A percentile compares a stretch with the other conserved stretches of the same genome.
Evolutionary conservation across 2,888 invertebrate genomes (phyloP).

Genomic region (Dione vanillae): DNA sequence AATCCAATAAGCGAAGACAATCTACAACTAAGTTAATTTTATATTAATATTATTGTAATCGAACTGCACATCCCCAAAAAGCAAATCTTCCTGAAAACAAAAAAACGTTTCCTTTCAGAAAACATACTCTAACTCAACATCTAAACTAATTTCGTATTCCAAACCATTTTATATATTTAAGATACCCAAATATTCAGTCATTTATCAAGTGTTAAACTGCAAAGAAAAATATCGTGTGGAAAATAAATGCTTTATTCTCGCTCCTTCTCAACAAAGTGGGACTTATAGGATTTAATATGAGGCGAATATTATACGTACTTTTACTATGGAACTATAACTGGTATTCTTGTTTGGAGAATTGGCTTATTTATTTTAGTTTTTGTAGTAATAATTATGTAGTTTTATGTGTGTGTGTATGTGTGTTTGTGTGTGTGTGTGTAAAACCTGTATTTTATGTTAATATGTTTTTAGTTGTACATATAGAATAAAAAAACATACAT

Average conservation of each 20-base stretch:
- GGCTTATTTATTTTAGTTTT: neutral
- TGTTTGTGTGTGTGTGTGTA: no score
- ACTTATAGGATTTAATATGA: constrained; percentile 36
- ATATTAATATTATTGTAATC: no score
- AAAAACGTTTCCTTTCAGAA: neutral
- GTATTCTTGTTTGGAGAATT: neutral
- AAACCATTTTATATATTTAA: constrained; percentile 19
- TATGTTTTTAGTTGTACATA: no score
- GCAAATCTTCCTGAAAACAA: neutral
- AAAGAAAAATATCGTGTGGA: constrained; percentile 41
- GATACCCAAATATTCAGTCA: constrained; percentile 34
- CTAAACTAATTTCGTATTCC: constrained; percentile 20
- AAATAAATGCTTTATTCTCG: constrained; percentile 37
- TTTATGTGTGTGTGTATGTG: no score
- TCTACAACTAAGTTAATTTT: no score
- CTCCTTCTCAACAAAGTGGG: constrained; percentile 39
- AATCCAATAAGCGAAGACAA: no score
- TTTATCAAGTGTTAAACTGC: constrained; percentile 43
- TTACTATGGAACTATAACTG: constrained; percentile 7
- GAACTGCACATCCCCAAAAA: neutral
- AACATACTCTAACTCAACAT: neutral
- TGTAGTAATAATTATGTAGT: no score
- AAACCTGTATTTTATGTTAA: no score
- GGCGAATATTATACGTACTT: constrained; percentile 20
- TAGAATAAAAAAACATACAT: no score